Base-by-base conservation (phyloP, 2,113 vertebrate species). In the Nettapus auritus region DNA sequence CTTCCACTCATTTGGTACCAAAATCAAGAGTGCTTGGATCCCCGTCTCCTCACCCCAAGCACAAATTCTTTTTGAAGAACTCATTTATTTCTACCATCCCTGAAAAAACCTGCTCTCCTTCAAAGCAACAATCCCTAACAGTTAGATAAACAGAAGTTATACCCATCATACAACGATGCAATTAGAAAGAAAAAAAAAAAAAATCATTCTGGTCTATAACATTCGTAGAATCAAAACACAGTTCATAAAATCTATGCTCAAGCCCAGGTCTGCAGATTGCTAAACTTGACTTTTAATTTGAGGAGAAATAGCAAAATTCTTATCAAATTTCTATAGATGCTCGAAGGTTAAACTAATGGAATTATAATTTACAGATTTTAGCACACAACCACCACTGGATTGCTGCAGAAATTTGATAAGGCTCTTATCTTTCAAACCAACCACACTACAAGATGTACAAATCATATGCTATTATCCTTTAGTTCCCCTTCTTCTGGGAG, bases 381-480 rank as follows among this genome's bases (percentile, higher is more conserved):
- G 59, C 63, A 92, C 44, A 55, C 29, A 80, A 52, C 59, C 34
- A 88, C 59, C 23, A 86, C 36, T 28, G 38, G 55, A 77, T 74
- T 68, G 71, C 79, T 96, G 75, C 71, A 90, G 60, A 88, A 90
- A 83, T 70, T 86, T 81, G 82, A 94, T 91, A 91, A 88, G 42
- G 40, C 11, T 81, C 82, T 93, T 91, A 94, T 83, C 75, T 97
- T 70, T 80, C 36, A 91, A 93, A 42, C 28, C 62, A 89, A 77
- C 64, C 60, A 78, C 0, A 0, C 42, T 63, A 67, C 2, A 0
- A 13, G 14, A 86, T 71, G 68, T 60, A 25, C 52, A 76, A 86
- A 64, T 71, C 59, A 38, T 29, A 86, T 77, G n/a, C 48, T 67
- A 17, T 62, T 82, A 69, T 36, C 38, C 55, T 80, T 84, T 50